Conservation (phyloP, 2,797 vertebrate species). For the Lagodon rhomboides region DNA sequence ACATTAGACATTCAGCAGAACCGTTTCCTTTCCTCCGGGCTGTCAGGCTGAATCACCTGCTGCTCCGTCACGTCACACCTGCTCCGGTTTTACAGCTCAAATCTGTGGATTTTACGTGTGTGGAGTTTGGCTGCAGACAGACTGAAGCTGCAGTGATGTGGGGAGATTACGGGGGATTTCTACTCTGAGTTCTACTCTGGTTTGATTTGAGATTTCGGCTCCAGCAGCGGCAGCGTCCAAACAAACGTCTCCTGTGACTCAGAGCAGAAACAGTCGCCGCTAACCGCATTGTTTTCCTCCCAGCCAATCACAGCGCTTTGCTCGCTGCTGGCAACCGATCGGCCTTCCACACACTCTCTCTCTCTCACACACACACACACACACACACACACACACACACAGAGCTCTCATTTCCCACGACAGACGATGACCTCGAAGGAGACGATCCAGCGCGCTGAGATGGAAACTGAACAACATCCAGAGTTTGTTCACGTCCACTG, state of each 20-base stretch:
- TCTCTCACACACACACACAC: conserved; percentile 21
- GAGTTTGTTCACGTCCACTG: background rate
- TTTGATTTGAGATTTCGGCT: conserved; percentile 20
- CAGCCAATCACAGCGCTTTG: conserved; percentile 37
- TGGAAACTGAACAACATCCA: conserved; percentile 38
- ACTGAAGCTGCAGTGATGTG: conserved; percentile 4
- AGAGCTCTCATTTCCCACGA: conserved; percentile 69
- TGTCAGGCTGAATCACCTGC: conserved; percentile 34
- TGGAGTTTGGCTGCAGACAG: background rate
- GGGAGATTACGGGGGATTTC: conserved; percentile 26
- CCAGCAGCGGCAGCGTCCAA: conserved; percentile 23
- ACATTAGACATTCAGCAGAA: background rate
- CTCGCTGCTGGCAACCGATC: conserved; percentile 29
- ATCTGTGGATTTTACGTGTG: background rate
- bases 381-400: conserved; percentile 28
- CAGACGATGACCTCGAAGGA: conserved; percentile 69
- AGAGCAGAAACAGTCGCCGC: conserved; percentile 29
- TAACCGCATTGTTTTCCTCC: conserved; percentile 35
- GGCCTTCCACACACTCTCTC: conserved; percentile 15
- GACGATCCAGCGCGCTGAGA: conserved; percentile 38
- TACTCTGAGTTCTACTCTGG: conserved; percentile 6
- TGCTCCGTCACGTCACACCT: conserved; percentile 9
- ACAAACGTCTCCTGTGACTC: conserved; percentile 42
- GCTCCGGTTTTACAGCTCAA: background rate
- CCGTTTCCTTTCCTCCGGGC: background rate